phyloP scores from a whole-genome alignment of 2,888 invertebrate species.

The Hermaeophaga mercurialis region DNA sequence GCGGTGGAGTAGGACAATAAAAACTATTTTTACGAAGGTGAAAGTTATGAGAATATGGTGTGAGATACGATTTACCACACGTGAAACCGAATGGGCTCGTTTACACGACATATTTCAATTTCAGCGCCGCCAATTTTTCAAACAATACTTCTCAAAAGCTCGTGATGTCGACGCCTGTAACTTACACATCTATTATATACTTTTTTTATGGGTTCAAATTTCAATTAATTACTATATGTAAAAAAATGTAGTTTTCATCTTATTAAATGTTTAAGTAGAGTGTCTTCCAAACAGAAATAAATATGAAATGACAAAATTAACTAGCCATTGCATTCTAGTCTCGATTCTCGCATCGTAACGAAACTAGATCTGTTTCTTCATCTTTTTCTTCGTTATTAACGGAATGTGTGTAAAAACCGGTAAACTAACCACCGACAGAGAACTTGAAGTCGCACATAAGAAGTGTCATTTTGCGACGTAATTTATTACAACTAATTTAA shows the following conservation, averaged over 20 bases:
- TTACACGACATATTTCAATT: conserved; percentile 14
- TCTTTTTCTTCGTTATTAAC: conserved; percentile 4
- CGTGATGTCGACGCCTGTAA: not conserved
- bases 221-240: no score
- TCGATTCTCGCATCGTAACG: not conserved
- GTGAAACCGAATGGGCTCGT: conserved; percentile 15
- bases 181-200: no score
- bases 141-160: not conserved
- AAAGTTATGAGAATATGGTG: conserved; percentile 30
- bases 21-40: conserved; percentile 39
- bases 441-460: conserved; percentile 20
- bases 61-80: conserved; percentile 20
- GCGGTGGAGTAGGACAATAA: conserved; percentile 30
- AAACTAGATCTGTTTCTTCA: conserved; percentile 3
- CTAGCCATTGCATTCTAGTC: no score
- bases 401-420: conserved; percentile 17
- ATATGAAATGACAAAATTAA: no score
- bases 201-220: no score
- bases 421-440: conserved; percentile 22
- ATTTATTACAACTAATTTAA: conserved; percentile 22
- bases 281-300: no score
- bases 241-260: no score
- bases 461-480: conserved; percentile 19
- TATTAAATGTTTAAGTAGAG: no score
- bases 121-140: conserved; percentile 4